Conservation (phyloP, 2,888 invertebrate genomes). For the Tortricodes alternella region DNA sequence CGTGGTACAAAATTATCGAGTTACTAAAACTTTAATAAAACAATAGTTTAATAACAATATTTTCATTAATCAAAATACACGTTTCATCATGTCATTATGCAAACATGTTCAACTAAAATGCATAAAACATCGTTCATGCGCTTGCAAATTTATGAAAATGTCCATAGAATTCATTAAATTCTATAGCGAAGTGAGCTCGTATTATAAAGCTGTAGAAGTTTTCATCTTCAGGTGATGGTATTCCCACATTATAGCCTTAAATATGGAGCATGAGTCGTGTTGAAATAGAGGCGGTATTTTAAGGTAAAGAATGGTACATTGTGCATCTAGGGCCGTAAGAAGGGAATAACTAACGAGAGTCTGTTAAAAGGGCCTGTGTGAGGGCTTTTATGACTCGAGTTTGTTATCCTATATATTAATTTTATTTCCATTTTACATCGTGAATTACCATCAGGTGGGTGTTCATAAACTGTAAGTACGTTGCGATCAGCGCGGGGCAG, state of each 20-base stretch:
- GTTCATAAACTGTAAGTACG: no score
- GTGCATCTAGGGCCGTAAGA: no score
- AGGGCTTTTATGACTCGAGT: no score
- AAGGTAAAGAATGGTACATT: not conserved
- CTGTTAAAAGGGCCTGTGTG: no score
- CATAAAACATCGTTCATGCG: slow-evolving; percentile 14
- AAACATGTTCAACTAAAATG: slow-evolving; percentile 25
- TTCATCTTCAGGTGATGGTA: slow-evolving; percentile 70
- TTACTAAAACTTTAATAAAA: no score
- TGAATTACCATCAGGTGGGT: no score
- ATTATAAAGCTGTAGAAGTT: slow-evolving; percentile 62
- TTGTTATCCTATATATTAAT: no score
- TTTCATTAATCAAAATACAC: not conserved
- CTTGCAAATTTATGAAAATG: slow-evolving; percentile 46
- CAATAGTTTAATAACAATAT: no score
- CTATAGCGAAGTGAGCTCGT: slow-evolving; percentile 60
- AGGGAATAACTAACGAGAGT: no score
- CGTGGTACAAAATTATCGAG: no score
- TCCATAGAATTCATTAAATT: slow-evolving; percentile 62
- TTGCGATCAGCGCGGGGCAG: no score
- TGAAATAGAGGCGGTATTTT: slow-evolving; percentile 38
- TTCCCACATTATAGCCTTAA: slow-evolving; percentile 64
- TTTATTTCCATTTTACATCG: no score
- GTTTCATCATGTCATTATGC: slow-evolving; percentile 1
- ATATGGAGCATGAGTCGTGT: slow-evolving; percentile 33